Percentiles rank a stretch among this genome's conserved stretches.
These are phyloP conservation scores for Quadriops clusia DNA, from an alignment of 2,888 invertebrate species.

Conservation along the genomic window DNA sequence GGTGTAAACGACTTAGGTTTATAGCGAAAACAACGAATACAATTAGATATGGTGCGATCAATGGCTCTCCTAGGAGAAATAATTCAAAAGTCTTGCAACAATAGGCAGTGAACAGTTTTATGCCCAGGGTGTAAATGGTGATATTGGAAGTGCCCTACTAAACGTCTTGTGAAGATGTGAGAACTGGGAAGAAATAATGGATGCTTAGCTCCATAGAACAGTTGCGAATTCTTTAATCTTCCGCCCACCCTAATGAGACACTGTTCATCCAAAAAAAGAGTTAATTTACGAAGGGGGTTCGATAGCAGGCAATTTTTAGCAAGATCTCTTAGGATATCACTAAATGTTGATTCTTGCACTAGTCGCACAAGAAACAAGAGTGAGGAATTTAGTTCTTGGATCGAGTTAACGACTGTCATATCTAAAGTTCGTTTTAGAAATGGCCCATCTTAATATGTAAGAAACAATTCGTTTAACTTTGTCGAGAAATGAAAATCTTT, in stretches of 20 bases:
- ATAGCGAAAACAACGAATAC: not conserved
- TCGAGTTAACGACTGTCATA: not conserved
- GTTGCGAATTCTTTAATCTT: not conserved
- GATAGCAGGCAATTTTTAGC: not conserved
- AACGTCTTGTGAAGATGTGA: too few relatives aligned
- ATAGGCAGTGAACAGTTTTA: not conserved
- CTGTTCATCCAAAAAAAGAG: constrained; percentile 1
- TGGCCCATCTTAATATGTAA: not conserved
- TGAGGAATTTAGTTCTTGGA: not conserved
- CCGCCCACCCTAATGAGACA: constrained; percentile 2
- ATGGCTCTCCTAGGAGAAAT: not conserved
- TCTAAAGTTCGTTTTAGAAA: not conserved
- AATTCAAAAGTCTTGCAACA: not conserved
- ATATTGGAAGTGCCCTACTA: too few relatives aligned
- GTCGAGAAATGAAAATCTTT: not conserved
- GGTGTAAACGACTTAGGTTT: not conserved
- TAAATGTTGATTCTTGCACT: too few relatives aligned
- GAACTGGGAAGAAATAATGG: too few relatives aligned
- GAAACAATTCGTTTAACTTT: constrained; percentile 1
- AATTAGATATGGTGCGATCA: not conserved
- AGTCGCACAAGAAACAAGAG: too few relatives aligned
- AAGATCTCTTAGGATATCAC: too few relatives aligned
- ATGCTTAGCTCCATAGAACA: not conserved
- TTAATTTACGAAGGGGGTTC: not conserved
- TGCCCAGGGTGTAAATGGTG: not conserved